phyloP scores from a whole-genome alignment of 2,797 vertebrate genomes.

The Momotus momota region DNA sequence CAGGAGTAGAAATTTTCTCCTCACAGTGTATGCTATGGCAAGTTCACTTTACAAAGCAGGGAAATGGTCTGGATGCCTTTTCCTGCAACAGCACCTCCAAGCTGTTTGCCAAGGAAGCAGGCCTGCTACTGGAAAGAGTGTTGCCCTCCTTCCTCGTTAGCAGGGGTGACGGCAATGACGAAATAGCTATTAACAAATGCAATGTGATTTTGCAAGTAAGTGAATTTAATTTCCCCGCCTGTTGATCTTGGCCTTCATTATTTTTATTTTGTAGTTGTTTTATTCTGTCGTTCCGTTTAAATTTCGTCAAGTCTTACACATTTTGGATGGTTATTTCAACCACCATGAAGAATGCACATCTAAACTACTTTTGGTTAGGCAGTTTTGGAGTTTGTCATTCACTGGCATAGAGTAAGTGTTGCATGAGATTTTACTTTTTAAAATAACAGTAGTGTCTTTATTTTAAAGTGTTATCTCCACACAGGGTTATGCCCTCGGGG shows the following conservation, averaged over 20 bases:
- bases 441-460: neutral
- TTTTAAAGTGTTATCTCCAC: neutral
- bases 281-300: neutral
- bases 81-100: neutral
- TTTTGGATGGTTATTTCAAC: neutral
- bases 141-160: neutral
- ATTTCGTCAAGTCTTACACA: neutral
- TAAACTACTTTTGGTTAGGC: neutral
- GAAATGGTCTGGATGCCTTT: neutral
- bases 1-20: neutral
- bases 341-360: neutral
- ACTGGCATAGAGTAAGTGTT: neutral
- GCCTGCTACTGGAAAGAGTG: neutral
- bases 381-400: neutral
- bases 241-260: neutral
- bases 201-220: neutral
- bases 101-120: neutral
- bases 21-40: accelerated
- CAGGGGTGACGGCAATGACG: neutral
- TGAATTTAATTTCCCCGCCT: neutral
- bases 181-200: neutral
- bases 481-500: neutral
- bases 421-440: neutral
- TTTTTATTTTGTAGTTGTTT: neutral
- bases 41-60: neutral